These are phyloP conservation scores for Rhabdornis inornatus DNA, from an alignment of 2,113 vertebrate species.

Conservation along the genomic window DNA sequence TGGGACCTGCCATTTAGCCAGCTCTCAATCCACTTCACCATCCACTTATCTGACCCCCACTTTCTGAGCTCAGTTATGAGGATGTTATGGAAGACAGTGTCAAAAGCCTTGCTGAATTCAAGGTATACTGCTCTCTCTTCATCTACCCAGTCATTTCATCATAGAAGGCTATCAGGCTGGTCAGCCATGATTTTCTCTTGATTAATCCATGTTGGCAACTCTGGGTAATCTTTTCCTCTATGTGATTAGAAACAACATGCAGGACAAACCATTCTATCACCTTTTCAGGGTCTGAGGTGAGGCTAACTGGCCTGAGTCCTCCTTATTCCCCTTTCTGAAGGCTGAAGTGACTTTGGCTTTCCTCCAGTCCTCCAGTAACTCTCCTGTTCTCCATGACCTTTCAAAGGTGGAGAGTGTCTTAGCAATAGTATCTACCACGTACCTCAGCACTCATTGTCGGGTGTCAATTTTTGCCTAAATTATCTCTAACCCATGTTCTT, in stretches of 20 bases:
- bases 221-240: neutral
- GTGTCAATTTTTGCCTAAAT: neutral
- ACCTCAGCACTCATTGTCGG: neutral
- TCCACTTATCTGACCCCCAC: no score
- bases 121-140: neutral
- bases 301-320: neutral
- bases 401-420: neutral
- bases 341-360: neutral
- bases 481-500: neutral
- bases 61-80: neutral
- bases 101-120: neutral
- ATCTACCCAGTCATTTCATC: neutral
- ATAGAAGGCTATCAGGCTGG: neutral
- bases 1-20: neutral
- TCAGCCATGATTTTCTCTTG: neutral
- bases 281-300: neutral
- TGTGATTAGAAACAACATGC: neutral
- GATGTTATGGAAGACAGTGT: neutral
- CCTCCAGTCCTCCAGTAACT: neutral
- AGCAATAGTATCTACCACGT: neutral
- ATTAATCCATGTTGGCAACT: neutral
- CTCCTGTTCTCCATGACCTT: neutral
- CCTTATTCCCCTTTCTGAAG: neutral
- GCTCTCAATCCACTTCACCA: neutral
- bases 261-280: neutral